A percentile compares a stretch with the other conserved stretches of the same genome.
Conservation (phyloP, 2,113 vertebrate species). For the Myotis brandtii region DNA sequence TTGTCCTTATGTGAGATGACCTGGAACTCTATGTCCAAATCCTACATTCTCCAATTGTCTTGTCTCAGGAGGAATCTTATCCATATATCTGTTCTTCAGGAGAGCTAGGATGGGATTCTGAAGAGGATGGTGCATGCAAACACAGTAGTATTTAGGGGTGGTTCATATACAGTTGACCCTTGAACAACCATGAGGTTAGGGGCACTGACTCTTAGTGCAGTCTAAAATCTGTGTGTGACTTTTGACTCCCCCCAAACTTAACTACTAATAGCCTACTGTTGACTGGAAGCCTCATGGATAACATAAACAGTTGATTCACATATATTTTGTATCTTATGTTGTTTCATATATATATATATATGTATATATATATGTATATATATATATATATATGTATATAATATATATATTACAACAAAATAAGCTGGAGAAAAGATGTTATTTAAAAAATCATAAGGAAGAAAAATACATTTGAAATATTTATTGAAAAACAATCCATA, state of each 20-base stretch:
- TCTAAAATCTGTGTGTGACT: not conserved
- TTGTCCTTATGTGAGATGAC: not conserved
- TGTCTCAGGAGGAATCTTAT: not conserved
- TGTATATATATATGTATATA: not conserved
- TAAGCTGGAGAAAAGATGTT: not conserved
- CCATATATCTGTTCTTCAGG: not conserved
- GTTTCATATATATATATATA: not conserved
- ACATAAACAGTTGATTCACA: not conserved
- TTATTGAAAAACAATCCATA: not conserved
- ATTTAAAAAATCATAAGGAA: too few species aligned
- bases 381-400: not conserved
- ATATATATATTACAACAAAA: not conserved
- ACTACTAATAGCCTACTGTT: not conserved
- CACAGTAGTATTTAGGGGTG: not conserved
- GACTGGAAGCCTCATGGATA: not conserved
- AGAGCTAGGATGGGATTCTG: not conserved
- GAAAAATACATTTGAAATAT: too few species aligned
- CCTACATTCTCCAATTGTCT: not conserved
- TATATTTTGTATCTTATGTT: not conserved
- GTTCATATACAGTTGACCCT: not conserved
- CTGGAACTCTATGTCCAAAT: not conserved
- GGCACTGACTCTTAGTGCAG: not conserved
- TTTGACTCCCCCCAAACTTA: too few species aligned
- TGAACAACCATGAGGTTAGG: not conserved
- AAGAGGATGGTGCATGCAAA: not conserved